Base-by-base conservation (phyloP, 53 echinoderm and acorn worm species). In the Mesocentrotus franciscanus region DNA sequence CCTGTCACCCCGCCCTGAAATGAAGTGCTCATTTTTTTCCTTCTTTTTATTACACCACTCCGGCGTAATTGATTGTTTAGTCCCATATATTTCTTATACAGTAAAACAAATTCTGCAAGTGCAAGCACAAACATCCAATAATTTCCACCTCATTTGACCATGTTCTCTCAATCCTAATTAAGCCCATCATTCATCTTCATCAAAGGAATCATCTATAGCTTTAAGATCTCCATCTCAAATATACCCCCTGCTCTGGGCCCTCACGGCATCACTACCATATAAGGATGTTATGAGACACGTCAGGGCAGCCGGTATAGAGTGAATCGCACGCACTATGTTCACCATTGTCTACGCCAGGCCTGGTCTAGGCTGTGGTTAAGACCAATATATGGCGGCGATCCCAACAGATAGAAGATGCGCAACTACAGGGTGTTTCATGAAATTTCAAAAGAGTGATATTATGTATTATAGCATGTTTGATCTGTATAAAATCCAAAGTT, bases 201-300 rank as follows among this genome's bases (percentile, higher is more conserved):
- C 32, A 13, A 74, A 74, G 74, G 0, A 30, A 30, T 29, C 29
- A 30, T 72, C 72, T 79, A 72, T 36, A 64, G 56, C 64, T 92
- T 92, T 92, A 72, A 74, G 74, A 74, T 74, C 56, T 58, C n/a
- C 58, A 87, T 58, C 87, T 56, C 17, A 58, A 58, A 84, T 49
- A 49, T 64, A 64, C 33, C 92, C 93, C 93, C 93, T 93, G 14
- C 58, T 22, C 16, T 30, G 61, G 93, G 60, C 60, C 93, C 93
- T 93, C 78, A 6, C 93, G 61, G 93, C 93, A 79, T 58, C 83
- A 93, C 58, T 81, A 15, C 93, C 93, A 79, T 81, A 93, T 93
- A 78, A 57, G 93, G 93, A 24, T 57, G 81, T 83, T 59, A 78
- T 16, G 33, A 58, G 83, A 93, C 78, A 78, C 93, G 93, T 55